These are phyloP conservation scores for Drosophila seguyi DNA, from an alignment of 1,140 invertebrate species.

Conservation along the genomic window DNA sequence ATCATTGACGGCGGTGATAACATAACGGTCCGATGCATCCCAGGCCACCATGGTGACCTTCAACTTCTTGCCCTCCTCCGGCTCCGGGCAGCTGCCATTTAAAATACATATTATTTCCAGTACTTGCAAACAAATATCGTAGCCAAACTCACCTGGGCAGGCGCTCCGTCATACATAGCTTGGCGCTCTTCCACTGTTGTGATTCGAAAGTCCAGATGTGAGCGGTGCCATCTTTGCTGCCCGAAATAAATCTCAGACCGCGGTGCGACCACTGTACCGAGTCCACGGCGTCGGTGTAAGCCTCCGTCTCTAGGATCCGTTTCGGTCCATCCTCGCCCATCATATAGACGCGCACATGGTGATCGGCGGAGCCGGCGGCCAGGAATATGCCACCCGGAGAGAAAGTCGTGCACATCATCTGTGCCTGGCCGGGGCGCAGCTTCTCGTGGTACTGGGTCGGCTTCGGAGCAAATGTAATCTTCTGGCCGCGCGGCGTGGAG, in stretches of 20 bases:
- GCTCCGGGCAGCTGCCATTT: slow-evolving; percentile 85
- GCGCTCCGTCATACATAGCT: slow-evolving; percentile 91
- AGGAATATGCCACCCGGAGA: slow-evolving; percentile 97
- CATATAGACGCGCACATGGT: slow-evolving; percentile 96
- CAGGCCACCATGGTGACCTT: slow-evolving; percentile 98
- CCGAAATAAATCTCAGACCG: slow-evolving; percentile 95
- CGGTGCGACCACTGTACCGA: slow-evolving; percentile 97
- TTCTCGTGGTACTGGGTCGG: slow-evolving; percentile 97
- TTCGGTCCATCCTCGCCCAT: slow-evolving; percentile 91
- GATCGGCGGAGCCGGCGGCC: slow-evolving; percentile 97
- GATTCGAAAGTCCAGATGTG: slow-evolving; percentile 96
- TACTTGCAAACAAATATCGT: neutral
- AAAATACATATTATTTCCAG: neutral
- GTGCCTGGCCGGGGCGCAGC: slow-evolving; percentile 95
- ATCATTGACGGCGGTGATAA: slow-evolving; percentile 95
- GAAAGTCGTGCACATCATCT: slow-evolving; percentile 98
- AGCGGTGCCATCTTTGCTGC: slow-evolving; percentile 98
- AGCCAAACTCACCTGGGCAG: slow-evolving; percentile 87
- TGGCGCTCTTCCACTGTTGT: slow-evolving; percentile 94
- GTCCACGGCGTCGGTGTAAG: slow-evolving; percentile 97
- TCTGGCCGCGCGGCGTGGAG: slow-evolving; percentile 87
- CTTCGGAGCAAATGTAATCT: slow-evolving; percentile 89
- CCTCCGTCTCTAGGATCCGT: slow-evolving; percentile 91
- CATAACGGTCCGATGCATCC: slow-evolving; percentile 94
- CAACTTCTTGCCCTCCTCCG: slow-evolving; percentile 89